phyloP scores from a whole-genome alignment of 2,113 vertebrate genomes.

The Gallinago undulata region DNA sequence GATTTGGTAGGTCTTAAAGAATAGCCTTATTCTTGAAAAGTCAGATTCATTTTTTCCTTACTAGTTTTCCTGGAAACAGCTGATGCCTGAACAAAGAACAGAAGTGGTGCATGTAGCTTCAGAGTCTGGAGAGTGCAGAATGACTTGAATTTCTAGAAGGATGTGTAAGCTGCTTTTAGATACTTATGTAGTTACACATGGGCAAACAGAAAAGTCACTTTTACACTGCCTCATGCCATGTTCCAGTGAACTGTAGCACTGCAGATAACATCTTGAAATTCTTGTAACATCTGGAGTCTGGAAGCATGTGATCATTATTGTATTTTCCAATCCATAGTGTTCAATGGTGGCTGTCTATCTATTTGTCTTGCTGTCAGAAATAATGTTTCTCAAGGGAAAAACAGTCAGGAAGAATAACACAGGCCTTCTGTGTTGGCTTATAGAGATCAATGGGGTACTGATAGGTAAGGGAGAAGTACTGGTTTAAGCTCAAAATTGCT shows the following conservation, averaged over 20 bases:
- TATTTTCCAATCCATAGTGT: background rate
- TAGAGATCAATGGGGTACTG: background rate
- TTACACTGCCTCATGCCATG: background rate
- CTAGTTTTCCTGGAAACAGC: background rate
- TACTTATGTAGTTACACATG: background rate
- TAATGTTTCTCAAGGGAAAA: background rate
- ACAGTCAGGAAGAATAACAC: background rate
- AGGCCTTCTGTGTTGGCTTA: background rate
- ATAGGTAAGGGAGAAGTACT: background rate
- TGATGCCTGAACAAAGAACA: background rate
- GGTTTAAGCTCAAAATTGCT: background rate
- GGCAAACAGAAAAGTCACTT: background rate
- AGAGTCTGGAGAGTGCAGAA: background rate
- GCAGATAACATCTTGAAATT: background rate
- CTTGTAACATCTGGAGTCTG: background rate
- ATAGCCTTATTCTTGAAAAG: background rate
- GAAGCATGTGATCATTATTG: background rate
- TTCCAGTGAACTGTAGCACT: background rate
- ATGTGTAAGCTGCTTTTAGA: background rate
- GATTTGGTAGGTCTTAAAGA: background rate
- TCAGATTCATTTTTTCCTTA: background rate
- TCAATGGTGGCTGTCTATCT: background rate
- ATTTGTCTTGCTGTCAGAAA: background rate
- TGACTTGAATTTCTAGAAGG: background rate
- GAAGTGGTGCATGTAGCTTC: background rate